Base-by-base conservation (phyloP, 1,140 invertebrate genomes). In the Antheraea mylitta region DNA sequence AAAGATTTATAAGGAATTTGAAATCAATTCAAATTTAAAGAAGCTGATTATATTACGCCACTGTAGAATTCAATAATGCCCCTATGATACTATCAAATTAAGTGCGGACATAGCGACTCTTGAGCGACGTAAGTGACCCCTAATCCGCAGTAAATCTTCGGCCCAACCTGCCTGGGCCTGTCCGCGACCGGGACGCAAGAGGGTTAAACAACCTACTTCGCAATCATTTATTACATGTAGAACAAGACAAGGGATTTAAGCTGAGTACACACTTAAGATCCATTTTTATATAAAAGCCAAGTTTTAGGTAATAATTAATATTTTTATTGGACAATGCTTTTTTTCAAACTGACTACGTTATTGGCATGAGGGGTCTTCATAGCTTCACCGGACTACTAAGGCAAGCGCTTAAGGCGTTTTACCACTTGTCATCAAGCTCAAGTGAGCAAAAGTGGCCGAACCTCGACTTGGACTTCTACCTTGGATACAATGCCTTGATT, bases 101-200 rank as follows among this genome's bases (percentile, higher is more conserved):
- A 86, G 80, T 86, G 77, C 81, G 81, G 81, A 88, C 82, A 85
- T 77, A 78, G 77, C 79, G 82, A 87, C 84, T 83, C 85, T 86
- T 83, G 83, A 84, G 79, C 86, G 81, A 86, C 88, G 87, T 86
- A 89, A 87, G 86, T 91, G 89, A 89, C 89, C 87, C 87, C 83
- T 87, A 91, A 90, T 89, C 87, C 89, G 86, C 83, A 81, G 87
- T 91, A 90, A 91, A 91, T 91, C 89, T 90, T 91, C 79, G 71
- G 74, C 70, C 79, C 65, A 72, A 76, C 73, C 77, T 76, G 76
- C 76, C 78, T 70, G 73, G 69, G 38, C 64, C 69, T 68, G 69
- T 74, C 75, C 66, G 67, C 74, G 64, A 59, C 70, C 68, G 71
- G 18, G 42, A 65, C 64, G 42, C 72, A 58, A 67, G 81, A 85